Evolutionary conservation across 2,888 invertebrate genomes (phyloP), one percentile per base, ranked within the genome.

Genomic region (Zele albiditarsus): DNA sequence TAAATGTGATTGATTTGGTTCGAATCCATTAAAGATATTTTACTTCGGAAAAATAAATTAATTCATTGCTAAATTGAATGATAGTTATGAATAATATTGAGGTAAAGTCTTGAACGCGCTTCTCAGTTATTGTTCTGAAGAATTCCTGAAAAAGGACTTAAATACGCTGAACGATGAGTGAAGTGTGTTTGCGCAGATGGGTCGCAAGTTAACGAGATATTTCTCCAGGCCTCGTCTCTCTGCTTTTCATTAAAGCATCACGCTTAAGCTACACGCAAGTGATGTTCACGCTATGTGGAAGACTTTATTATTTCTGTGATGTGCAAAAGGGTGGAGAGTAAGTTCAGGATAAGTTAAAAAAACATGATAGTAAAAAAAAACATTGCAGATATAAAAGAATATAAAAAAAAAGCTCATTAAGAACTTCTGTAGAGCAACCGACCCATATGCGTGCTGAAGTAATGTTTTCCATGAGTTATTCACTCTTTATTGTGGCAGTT

Each of bases 121-220:
- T 1, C 12, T 38, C 46, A n/a, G n/a, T 46, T n/a, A 46, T 46
- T 46, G n/a, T 46, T n/a, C n/a, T 46, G n/a, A n/a, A n/a, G n/a
- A 46, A 46, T 46, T 46, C 46, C 4, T 1, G 46, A 46, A 46
- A n/a, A 46, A 46, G n/a, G 46, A n/a, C n/a, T 46, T 3, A 16
- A 3, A n/a, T 46, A 5, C 4, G 16, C 46, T 46, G n/a, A 46
- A 46, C n/a, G 3, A 46, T 46, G 46, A 46, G n/a, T 46, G 46
- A 62, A 28, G 62, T 27, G 28, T 28, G 62, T 62, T 62, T 62
- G 62, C 28, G 31, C 31, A 62, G 28, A 62, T 28, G 62, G 62
- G 27, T 31, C 62, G 5, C 31, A 63, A 71, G 63, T 71, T 71
- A 63, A 63, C 63, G 72, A 65, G 65, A 72, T 33, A 57, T 72